These are phyloP conservation scores for Calliphora vicina DNA, from an alignment of 1,140 invertebrate species.

Conservation along the genomic window DNA sequence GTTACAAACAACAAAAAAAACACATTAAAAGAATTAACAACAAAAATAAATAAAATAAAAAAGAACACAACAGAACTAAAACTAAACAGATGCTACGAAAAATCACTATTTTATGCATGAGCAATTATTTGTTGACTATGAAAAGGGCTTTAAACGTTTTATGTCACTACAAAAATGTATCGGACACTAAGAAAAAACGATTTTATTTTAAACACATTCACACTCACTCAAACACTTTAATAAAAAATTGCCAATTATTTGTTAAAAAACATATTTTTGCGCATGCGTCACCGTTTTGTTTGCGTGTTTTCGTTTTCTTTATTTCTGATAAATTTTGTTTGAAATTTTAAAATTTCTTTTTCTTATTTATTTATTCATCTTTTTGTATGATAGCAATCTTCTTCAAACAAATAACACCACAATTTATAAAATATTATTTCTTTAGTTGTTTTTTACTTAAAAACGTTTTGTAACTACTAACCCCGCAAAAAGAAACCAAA, in stretches of 20 bases:
- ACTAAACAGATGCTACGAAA: slow-evolving; percentile 19
- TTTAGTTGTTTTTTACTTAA: background rate
- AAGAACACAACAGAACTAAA: background rate
- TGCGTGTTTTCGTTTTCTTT: background rate
- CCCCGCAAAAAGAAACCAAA: background rate
- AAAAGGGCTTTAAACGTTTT: background rate
- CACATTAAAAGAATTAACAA: background rate
- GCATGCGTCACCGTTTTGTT: slow-evolving; percentile 21
- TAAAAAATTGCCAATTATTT: background rate
- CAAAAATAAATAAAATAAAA: background rate
- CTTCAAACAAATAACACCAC: background rate
- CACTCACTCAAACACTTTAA: background rate
- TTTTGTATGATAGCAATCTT: background rate
- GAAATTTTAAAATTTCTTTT: background rate
- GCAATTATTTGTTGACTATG: background rate
- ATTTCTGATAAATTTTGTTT: background rate
- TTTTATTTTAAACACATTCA: too few species aligned
- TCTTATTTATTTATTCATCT: background rate
- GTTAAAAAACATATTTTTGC: slow-evolving; percentile 15
- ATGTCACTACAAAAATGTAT: background rate
- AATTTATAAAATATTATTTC: background rate
- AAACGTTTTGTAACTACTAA: background rate
- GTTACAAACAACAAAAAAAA: slow-evolving; percentile 3
- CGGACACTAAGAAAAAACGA: background rate
- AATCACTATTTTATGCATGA: background rate